phyloP scores from a whole-genome alignment of 2,888 invertebrate genomes.

The Eudemis profundana region DNA sequence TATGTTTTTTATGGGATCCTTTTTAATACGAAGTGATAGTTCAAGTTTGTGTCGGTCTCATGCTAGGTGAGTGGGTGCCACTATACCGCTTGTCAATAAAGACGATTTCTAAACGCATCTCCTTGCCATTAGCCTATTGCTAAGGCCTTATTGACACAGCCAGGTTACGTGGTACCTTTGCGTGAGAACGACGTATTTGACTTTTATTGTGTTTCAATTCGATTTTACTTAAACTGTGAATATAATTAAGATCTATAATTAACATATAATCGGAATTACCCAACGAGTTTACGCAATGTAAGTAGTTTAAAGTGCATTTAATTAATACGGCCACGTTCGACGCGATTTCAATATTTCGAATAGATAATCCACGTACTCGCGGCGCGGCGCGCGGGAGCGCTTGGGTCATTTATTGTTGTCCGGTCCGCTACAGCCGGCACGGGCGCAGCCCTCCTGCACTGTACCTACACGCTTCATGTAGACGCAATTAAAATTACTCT shows the following conservation, averaged over 20 bases:
- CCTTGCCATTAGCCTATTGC: too few species aligned
- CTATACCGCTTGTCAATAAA: too few species aligned
- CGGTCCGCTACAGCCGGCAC: slow-evolving; percentile 20
- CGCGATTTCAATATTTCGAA: slow-evolving; percentile 53
- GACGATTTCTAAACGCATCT: too few species aligned
- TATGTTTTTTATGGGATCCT: too few species aligned
- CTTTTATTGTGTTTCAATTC: not conserved
- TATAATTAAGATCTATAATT: slow-evolving; percentile 12
- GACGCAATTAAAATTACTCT: slow-evolving; percentile 7
- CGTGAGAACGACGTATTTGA: too few species aligned
- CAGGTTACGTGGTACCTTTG: too few species aligned
- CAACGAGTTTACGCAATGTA: slow-evolving; percentile 42
- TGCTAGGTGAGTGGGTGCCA: too few species aligned
- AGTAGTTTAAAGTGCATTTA: slow-evolving; percentile 52
- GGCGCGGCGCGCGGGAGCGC: slow-evolving; percentile 33
- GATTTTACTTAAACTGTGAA: not conserved
- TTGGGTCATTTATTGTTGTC: slow-evolving; percentile 34
- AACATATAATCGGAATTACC: slow-evolving; percentile 34
- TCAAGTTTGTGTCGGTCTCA: too few species aligned
- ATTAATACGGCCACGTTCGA: slow-evolving; percentile 59
- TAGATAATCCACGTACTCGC: slow-evolving; percentile 42
- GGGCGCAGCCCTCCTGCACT: slow-evolving; percentile 9
- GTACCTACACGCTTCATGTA: not conserved
- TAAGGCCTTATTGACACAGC: too few species aligned
- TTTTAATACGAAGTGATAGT: too few species aligned